These are phyloP conservation scores for Gambelia wislizenii DNA, from an alignment of 2,797 vertebrate species.

Conservation along the genomic window DNA sequence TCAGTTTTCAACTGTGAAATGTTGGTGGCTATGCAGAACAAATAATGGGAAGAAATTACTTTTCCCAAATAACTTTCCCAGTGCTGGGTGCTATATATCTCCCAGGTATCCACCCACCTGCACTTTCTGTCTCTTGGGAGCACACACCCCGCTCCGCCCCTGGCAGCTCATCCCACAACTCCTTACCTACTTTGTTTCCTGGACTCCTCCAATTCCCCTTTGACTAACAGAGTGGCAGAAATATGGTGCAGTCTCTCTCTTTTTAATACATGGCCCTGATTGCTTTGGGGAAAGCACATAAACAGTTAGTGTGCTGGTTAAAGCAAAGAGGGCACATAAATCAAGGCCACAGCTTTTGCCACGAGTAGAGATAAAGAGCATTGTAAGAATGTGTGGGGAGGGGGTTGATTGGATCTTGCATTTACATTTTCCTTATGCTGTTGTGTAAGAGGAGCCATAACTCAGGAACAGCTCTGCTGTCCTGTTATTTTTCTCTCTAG, in stretches of 20 bases:
- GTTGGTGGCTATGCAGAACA: too few species aligned
- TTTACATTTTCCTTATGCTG: conserved; percentile 41
- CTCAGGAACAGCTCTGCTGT: neutral
- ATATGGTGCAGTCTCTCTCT: conserved; percentile 37
- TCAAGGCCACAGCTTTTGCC: conserved; percentile 24
- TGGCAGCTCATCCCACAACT: neutral
- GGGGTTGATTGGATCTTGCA: conserved; percentile 29
- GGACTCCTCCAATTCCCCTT: neutral
- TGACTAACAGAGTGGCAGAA: conserved; percentile 42
- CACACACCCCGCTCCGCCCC: too few species aligned
- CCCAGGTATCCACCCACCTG: too few species aligned
- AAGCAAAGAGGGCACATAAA: conserved; percentile 35
- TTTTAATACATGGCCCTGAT: neutral
- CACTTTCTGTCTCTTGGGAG: neutral
- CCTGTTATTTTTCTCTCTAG: too few species aligned
- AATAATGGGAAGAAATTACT: too few species aligned
- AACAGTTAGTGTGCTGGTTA: neutral
- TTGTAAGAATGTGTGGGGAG: conserved; percentile 15
- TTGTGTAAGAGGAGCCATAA: conserved; percentile 25
- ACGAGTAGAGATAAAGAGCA: neutral
- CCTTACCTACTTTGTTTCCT: neutral
- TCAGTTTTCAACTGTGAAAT: too few species aligned
- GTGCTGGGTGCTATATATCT: too few species aligned
- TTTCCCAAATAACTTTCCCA: too few species aligned
- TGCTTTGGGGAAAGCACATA: conserved; percentile 45